These are phyloP conservation scores for Eclectus roratus DNA, from an alignment of 2,113 vertebrate species.

Conservation along the genomic window DNA sequence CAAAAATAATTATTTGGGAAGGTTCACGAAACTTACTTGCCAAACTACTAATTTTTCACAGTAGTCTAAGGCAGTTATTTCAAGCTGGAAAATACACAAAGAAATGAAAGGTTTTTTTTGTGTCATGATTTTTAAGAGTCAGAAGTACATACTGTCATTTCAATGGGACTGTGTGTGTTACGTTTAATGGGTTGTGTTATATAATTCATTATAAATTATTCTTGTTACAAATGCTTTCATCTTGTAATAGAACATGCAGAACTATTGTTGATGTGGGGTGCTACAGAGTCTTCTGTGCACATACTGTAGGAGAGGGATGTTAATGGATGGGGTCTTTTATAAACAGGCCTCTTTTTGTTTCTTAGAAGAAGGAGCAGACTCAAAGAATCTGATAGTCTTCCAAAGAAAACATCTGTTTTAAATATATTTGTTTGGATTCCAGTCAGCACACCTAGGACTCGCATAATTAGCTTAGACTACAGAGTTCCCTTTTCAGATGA, in stretches of 20 bases:
- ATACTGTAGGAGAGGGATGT: slow-evolving; percentile 14
- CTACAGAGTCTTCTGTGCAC: background rate
- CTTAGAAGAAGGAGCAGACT: slow-evolving; percentile 58
- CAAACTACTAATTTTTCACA: background rate
- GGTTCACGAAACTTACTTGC: background rate
- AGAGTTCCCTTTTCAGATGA: slow-evolving; percentile 73
- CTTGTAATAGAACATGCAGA: background rate
- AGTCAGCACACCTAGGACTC: slow-evolving; percentile 57
- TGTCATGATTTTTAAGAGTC: background rate
- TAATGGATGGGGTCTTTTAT: background rate
- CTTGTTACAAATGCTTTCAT: background rate
- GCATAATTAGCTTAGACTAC: slow-evolving; percentile 74
- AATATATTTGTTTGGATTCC: slow-evolving; percentile 76
- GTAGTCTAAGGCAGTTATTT: background rate
- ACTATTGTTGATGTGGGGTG: background rate
- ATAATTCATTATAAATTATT: background rate
- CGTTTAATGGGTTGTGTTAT: background rate
- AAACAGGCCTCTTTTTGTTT: slow-evolving; percentile 44
- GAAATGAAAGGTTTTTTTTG: background rate
- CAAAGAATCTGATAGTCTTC: slow-evolving; percentile 56
- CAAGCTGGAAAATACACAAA: background rate
- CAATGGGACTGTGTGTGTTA: background rate
- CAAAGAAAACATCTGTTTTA: slow-evolving; percentile 77
- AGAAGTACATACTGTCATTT: background rate
- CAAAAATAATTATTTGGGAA: background rate